These are phyloP conservation scores for Drymodes brunneopygia DNA, from an alignment of 2,113 vertebrate species.

Conservation along the genomic window DNA sequence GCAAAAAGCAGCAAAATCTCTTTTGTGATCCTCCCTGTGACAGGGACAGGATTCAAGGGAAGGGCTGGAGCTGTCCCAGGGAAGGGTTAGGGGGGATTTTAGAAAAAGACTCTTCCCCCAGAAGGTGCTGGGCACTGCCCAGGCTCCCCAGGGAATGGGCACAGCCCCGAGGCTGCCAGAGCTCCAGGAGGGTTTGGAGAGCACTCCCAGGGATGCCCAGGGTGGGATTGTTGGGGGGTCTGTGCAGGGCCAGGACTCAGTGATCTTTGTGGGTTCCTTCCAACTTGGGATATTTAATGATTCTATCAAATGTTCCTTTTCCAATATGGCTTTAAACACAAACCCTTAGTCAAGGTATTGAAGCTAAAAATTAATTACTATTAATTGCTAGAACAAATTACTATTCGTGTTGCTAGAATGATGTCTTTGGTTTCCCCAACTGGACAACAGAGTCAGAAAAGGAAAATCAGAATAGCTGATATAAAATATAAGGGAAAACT, in stretches of 20 bases:
- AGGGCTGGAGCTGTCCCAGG: rapidly evolving
- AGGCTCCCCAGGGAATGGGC: not conserved
- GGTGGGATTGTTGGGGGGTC: not conserved
- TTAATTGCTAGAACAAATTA: no score
- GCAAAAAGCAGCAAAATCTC: not conserved
- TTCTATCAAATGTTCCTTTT: not conserved
- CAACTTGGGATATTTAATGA: not conserved
- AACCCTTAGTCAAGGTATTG: not conserved
- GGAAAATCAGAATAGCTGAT: not conserved
- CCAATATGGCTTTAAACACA: not conserved
- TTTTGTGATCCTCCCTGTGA: not conserved
- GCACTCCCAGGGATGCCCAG: rapidly evolving
- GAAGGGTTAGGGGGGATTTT: rapidly evolving
- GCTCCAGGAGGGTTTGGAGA: not conserved
- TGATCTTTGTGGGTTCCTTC: not conserved
- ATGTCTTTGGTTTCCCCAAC: not conserved
- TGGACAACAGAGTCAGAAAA: not conserved
- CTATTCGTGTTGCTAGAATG: not conserved
- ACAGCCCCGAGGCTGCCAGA: rapidly evolving
- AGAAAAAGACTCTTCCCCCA: not conserved
- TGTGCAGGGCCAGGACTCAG: rapidly evolving
- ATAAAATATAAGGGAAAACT: not conserved
- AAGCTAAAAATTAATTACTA: not conserved
- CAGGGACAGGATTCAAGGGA: rapidly evolving
- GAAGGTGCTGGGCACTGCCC: not conserved